Percentiles rank a stretch among this genome's conserved stretches.
Evolutionary conservation across 2,797 vertebrate species (phyloP).

Genomic region (Amphiprion clarkii): DNA sequence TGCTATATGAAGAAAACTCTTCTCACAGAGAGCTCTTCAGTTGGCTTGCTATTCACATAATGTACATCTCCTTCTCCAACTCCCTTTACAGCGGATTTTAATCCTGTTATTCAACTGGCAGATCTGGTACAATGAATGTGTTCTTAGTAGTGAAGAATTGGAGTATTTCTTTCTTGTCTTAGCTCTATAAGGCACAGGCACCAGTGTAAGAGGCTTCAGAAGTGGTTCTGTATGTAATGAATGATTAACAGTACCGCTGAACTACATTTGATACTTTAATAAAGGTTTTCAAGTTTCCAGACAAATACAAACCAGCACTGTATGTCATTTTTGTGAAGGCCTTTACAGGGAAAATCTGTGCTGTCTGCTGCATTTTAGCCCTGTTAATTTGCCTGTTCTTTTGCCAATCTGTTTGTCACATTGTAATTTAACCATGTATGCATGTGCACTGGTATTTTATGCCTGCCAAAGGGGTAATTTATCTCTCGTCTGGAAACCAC

Average conservation of each 20-base stretch:
- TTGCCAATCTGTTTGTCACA: not conserved
- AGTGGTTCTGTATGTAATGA: not conserved
- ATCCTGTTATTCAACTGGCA: constrained; percentile 41
- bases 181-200: constrained; percentile 7
- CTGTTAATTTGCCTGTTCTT: not conserved
- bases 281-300: constrained; percentile 5
- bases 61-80: constrained; percentile 9
- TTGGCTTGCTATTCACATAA: constrained; percentile 1
- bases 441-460: not conserved
- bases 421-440: not conserved
- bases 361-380: not conserved
- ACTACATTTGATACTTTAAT: not conserved
- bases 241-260: constrained; percentile 6
- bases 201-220: constrained; percentile 20
- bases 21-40: constrained; percentile 4
- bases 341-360: not conserved
- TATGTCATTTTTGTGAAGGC: not conserved
- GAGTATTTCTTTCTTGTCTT: constrained; percentile 8
- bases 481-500: constrained; percentile 9
- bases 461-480: constrained; percentile 1
- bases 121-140: constrained; percentile 32
- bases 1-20: constrained; percentile 17
- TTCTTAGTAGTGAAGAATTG: constrained; percentile 30
- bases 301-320: not conserved
- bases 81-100: constrained; percentile 22